These are phyloP conservation scores for Chaenodraco wilsoni DNA, from an alignment of 2,797 vertebrate genomes.

Conservation along the genomic window DNA sequence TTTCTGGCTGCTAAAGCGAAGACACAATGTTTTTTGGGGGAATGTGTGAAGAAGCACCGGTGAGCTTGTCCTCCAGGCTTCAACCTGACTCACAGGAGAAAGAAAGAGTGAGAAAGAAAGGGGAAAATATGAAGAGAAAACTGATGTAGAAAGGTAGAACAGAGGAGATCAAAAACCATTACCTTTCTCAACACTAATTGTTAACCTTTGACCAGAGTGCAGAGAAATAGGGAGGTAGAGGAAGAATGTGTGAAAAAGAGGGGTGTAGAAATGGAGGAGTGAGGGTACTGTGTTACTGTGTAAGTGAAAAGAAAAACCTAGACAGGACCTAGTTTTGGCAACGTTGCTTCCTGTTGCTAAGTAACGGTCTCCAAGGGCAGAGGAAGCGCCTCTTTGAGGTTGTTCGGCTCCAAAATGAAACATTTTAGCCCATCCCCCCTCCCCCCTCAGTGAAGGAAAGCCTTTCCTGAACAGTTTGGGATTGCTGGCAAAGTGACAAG, in stretches of 20 bases:
- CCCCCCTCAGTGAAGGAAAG: not conserved
- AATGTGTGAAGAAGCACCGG: conserved; percentile 31
- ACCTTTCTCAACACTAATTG: not conserved
- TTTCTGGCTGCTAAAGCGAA: not conserved
- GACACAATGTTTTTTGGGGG: not conserved
- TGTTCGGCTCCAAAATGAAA: conserved; percentile 38
- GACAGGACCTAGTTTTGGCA: conserved; percentile 62
- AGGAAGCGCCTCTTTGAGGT: conserved; percentile 70
- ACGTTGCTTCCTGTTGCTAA: conserved; percentile 69
- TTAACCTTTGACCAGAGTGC: conserved; percentile 12
- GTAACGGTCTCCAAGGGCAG: conserved; percentile 67
- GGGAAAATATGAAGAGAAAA: not conserved
- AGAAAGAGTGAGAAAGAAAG: not conserved
- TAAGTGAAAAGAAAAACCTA: conserved; percentile 22
- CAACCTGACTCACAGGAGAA: conserved; percentile 43
- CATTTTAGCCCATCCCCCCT: conserved; percentile 12
- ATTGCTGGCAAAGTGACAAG: conserved; percentile 58
- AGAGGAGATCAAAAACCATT: conserved; percentile 1
- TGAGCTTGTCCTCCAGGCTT: conserved; percentile 44
- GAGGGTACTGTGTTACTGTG: conserved; percentile 20
- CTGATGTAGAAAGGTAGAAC: not conserved
- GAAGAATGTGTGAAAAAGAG: not conserved
- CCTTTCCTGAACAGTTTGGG: conserved; percentile 43
- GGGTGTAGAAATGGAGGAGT: not conserved
- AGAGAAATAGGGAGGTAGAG: conserved; percentile 3